A percentile compares a stretch with the other conserved stretches of the same genome.
These are phyloP conservation scores for Caenorhabditis remanei DNA, from an alignment of 1,140 invertebrate species.

Conservation along the genomic window DNA sequence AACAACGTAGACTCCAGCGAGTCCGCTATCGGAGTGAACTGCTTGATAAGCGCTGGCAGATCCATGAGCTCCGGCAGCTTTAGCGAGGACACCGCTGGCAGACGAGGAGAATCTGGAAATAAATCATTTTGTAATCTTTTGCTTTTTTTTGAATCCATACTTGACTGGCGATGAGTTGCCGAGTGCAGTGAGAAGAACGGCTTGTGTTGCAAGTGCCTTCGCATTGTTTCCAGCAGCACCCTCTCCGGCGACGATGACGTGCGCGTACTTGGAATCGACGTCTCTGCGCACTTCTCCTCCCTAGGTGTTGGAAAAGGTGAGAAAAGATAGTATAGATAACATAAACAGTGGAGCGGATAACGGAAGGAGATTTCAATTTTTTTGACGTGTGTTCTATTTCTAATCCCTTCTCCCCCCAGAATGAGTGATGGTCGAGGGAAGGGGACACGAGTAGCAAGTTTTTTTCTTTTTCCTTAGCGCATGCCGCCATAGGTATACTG, in stretches of 20 bases:
- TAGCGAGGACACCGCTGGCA: constrained; percentile 22
- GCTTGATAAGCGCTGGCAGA: constrained; percentile 68
- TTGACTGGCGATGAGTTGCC: constrained; percentile 54
- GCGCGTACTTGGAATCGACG: constrained; percentile 65
- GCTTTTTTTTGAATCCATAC: not conserved
- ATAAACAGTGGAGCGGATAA: constrained; percentile 49
- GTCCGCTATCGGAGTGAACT: constrained; percentile 70
- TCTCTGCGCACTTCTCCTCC: constrained; percentile 72
- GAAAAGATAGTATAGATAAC: constrained; percentile 41
- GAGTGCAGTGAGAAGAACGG: constrained; percentile 68
- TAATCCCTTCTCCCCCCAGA: not conserved
- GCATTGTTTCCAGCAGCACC: constrained; percentile 71
- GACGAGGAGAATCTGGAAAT: constrained; percentile 36
- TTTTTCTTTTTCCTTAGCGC: not conserved
- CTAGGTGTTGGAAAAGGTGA: constrained; percentile 41
- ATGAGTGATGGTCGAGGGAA: not conserved
- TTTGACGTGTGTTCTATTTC: not conserved
- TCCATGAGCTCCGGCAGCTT: constrained; percentile 54
- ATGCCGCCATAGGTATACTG: constrained; percentile 1
- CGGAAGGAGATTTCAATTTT: constrained; percentile 1
- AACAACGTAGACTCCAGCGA: constrained; percentile 73
- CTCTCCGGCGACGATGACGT: constrained; percentile 75
- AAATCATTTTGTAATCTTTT: not conserved
- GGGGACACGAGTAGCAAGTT: constrained; percentile 19
- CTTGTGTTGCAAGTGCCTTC: constrained; percentile 73